A percentile compares a stretch with the other conserved stretches of the same genome.
Conservation (phyloP, 2,888 invertebrate genomes). For the Litoditis marina region DNA sequence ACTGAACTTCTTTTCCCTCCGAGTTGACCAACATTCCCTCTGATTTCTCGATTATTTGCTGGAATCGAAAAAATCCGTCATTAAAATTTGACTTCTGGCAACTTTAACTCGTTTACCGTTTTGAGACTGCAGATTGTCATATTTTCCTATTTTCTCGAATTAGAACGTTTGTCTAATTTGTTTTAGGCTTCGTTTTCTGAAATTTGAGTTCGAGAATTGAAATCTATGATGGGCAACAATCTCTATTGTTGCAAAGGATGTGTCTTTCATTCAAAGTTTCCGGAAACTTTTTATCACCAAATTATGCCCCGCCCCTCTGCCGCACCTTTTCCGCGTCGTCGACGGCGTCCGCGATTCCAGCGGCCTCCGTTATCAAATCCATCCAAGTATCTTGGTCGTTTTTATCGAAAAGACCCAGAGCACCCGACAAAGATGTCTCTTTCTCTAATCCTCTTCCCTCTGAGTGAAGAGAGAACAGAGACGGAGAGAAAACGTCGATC, state of each 20-base stretch:
- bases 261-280: too few relatives aligned
- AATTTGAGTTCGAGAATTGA: too few relatives aligned
- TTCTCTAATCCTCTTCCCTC: constrained; percentile 43
- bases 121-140: neutral
- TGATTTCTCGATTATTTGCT: constrained; percentile 7
- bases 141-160: too few relatives aligned
- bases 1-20: neutral
- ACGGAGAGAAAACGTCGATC: constrained; percentile 50
- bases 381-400: constrained; percentile 44
- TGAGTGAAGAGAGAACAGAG: constrained; percentile 47
- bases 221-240: too few relatives aligned
- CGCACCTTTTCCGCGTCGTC: constrained; percentile 22
- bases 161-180: too few relatives aligned
- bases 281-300: too few relatives aligned
- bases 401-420: constrained; percentile 14
- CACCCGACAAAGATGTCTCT: constrained; percentile 15
- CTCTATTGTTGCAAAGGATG: too few relatives aligned
- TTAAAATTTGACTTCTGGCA: neutral
- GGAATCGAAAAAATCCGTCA: neutral
- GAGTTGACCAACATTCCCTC: constrained; percentile 27
- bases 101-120: neutral
- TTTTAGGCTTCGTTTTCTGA: too few relatives aligned
- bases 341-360: constrained; percentile 39
- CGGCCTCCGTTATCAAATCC: constrained; percentile 50
- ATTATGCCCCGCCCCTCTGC: too few relatives aligned